Base-by-base conservation (phyloP, 2,888 invertebrate species). In the Pimpla rufipes region DNA sequence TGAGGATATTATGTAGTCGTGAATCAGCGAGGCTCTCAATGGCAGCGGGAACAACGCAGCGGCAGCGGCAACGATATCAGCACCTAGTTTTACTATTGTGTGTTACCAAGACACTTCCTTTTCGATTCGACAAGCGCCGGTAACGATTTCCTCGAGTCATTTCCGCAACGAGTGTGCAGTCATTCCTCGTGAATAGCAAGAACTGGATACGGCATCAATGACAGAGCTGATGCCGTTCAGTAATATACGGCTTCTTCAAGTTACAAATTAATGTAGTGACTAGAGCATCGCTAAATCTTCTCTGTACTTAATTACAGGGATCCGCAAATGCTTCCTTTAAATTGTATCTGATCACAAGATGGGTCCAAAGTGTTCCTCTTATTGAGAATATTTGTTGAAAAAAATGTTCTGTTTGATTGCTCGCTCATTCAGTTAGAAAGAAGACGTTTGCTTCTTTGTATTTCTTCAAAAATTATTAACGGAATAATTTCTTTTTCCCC, bases 41-140 rank as follows among this genome's bases (percentile, higher is more conserved):
- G 83, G 84, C 83, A 85, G 86, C 86, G 83, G 87, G 85, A 88
- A 83, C 85, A 87, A 86, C 88, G 85, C 88, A 86, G 88, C 86
- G 84, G 86, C 87, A 86, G 88, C 86, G 84, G 86, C 87, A 86
- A 88, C 87, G 85, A 85, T 83, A 84, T 80, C 87, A 88, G 88
- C 89, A 87, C 88, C 88, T 88, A 88, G 81, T 81, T 86, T 83
- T 85, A 84, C 84, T 86, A 86, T 86, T 71, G 45, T 66, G 66
- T 45, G 29, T 42, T 66, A 5, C n/a, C 42, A 7, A 40, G 23
- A 66, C 45, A 66, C 1, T 45, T 66, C 13, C 66, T 6, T 3
- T 66, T n/a, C 66, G 66, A 66, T 66, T 66, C 45, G 45, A 66
- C 18, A 6, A 42, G 21, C 23, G 23, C 23, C 23, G 45, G 2